Evolutionary conservation across 2,113 vertebrate genomes (phyloP), one percentile per base, ranked within the genome.

Genomic region (Garra rufa): DNA sequence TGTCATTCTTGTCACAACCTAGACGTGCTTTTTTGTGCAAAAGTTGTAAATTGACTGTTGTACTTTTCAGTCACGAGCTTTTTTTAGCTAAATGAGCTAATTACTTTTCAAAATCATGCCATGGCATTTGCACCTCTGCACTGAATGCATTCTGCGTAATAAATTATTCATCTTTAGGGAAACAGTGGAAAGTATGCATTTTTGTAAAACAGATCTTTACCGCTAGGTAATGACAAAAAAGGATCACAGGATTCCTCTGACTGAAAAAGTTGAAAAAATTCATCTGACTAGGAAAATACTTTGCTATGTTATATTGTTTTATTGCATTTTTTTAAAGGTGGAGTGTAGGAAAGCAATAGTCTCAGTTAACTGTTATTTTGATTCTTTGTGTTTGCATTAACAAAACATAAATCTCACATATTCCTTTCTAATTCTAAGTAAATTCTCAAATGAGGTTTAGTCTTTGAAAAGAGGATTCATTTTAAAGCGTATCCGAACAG

Each of bases 1-100:
- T 94, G 87, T 78, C 90, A 95, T 95, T 95, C 94, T 74, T 91
- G 91, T 94, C 94, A 95, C 93, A 94, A 74, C 87, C 88, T 34
- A 85, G 91, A 91, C 93, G 93, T 95, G 94, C 89, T 87, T 88
- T 82, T 82, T 74, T 69, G 30, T 52, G 41, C 80, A 84, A 93
- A 93, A 89, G 85, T 88, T 85, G 85, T 85, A 73, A 88, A 92
- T 19, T 88, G 89, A 82, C 91, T 83, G 86, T 41, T 70, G 87
- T 91, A 90, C 82, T 75, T 88, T 71, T 48, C 87, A 57, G 46
- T 63, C 69, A 2, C 82, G 85, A 63, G 30, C 82, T 86, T 81
- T n/a, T 85, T 87, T 89, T 84, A 87, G 69, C 76, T 85, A 87
- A 81, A 83, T 81, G 83, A 87, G 86, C 71, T 86, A 84, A 77